A percentile compares a stretch with the other conserved stretches of the same genome.
phyloP scores from a whole-genome alignment of 2,888 invertebrate genomes.

The Octonoba sinensis region DNA sequence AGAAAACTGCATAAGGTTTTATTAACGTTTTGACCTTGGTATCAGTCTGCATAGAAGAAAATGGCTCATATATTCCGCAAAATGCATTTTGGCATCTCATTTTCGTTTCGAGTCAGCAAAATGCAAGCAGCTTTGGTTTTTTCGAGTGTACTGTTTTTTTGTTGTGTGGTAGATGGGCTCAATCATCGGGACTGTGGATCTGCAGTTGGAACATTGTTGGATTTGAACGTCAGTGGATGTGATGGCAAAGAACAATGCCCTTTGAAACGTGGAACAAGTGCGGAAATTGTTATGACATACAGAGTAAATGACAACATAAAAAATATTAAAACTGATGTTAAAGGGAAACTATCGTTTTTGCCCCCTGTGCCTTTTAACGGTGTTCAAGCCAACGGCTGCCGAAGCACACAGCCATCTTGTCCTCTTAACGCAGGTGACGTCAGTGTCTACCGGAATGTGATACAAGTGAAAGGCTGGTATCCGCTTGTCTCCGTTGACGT shows the following conservation, averaged over 20 bases:
- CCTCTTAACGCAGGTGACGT: neutral
- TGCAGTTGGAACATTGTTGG: neutral
- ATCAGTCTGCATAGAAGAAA: too few relatives aligned
- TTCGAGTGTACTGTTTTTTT: too few relatives aligned
- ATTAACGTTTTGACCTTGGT: too few relatives aligned
- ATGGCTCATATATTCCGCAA: too few relatives aligned
- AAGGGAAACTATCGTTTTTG: neutral
- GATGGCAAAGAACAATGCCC: conserved; percentile 5
- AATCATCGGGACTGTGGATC: conserved; percentile 2
- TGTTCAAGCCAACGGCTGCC: neutral
- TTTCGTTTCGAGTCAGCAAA: too few relatives aligned
- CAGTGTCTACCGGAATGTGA: neutral
- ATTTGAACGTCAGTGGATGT: neutral
- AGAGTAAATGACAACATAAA: neutral
- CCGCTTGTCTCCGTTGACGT: neutral
- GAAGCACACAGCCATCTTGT: neutral
- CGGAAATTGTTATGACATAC: neutral
- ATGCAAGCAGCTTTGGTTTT: too few relatives aligned
- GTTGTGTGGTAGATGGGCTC: too few relatives aligned
- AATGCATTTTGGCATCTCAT: too few relatives aligned
- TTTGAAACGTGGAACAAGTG: neutral
- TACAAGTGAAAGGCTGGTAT: neutral
- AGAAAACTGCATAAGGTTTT: too few relatives aligned
- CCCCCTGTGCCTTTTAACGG: neutral
- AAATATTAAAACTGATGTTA: neutral